Conservation (phyloP, 2,113 vertebrate genomes). For the Anas platyrhynchos region DNA sequence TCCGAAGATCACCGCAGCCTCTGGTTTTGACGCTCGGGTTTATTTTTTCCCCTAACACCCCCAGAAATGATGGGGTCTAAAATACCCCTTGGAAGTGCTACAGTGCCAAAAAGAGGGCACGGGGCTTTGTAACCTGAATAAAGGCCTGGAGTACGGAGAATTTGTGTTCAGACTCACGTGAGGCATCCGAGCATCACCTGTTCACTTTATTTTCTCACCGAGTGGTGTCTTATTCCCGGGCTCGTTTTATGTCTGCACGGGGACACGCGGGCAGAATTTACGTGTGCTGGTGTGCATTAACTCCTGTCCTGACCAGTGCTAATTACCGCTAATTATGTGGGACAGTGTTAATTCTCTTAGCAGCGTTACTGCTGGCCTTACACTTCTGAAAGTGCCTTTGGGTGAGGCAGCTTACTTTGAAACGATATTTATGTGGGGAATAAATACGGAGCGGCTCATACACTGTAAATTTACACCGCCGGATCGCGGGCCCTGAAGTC, state of each 20-base stretch:
- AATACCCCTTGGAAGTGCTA: not conserved
- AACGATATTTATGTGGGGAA: constrained; percentile 56
- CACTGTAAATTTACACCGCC: not conserved
- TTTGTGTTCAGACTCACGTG: not conserved
- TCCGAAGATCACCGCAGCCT: not conserved
- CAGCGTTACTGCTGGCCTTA: constrained; percentile 23
- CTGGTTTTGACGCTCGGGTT: not conserved
- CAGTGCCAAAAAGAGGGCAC: not conserved
- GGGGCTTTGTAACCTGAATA: not conserved
- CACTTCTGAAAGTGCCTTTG: constrained; percentile 53
- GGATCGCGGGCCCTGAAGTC: not conserved
- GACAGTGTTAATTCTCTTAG: constrained; percentile 59
- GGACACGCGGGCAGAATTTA: constrained; percentile 48
- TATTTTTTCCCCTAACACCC: not conserved
- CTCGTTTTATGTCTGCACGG: not conserved
- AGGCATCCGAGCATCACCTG: not conserved
- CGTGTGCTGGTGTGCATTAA: constrained; percentile 25
- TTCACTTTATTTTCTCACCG: not conserved
- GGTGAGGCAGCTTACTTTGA: constrained; percentile 50
- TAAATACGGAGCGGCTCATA: constrained; percentile 49
- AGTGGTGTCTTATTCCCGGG: not conserved
- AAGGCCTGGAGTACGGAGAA: not conserved
- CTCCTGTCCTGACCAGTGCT: constrained; percentile 55
- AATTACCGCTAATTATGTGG: constrained; percentile 54
- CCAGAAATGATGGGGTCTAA: not conserved